Evolutionary conservation across 2,797 vertebrate species (phyloP).

Genomic region (Prunella strophiata): DNA sequence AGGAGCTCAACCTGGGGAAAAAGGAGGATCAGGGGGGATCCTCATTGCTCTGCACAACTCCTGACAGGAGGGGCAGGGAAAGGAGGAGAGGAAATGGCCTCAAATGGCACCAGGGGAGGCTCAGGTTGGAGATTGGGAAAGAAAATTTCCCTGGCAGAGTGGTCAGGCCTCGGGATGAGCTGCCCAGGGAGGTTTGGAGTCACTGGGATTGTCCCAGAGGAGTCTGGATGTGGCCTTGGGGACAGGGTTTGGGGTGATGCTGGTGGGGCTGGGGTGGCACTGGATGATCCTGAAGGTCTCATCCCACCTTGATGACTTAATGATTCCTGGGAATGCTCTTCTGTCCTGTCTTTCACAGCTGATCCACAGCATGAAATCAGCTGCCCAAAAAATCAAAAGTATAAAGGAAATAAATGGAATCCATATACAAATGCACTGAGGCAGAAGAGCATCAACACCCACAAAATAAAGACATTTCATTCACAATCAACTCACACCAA

Average conservation of each 20-base stretch:
- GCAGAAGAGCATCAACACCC: background rate
- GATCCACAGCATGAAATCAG: background rate
- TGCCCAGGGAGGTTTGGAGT: background rate
- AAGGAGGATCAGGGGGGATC: background rate
- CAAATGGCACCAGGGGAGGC: background rate
- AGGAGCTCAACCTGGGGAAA: rapidly evolving
- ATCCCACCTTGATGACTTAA: rapidly evolving
- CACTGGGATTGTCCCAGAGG: background rate
- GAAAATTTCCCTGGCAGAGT: background rate
- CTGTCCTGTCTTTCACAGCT: background rate
- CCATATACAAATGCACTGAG: background rate
- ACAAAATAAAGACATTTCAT: background rate
- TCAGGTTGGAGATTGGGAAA: background rate
- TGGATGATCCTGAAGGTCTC: rapidly evolving
- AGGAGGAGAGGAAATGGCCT: background rate
- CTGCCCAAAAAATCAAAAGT: background rate
- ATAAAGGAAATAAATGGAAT: background rate
- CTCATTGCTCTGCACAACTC: background rate
- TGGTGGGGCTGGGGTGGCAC: rapidly evolving
- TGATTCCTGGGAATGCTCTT: background rate
- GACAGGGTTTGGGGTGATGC: background rate
- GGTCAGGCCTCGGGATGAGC: background rate
- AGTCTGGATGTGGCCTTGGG: background rate
- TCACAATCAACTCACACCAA: background rate
- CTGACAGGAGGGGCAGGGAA: background rate